Percentiles rank a stretch among this genome's conserved stretches.
These are phyloP conservation scores for Drosophila lacertosa DNA, from an alignment of 1,140 invertebrate genomes.

Conservation along the genomic window DNA sequence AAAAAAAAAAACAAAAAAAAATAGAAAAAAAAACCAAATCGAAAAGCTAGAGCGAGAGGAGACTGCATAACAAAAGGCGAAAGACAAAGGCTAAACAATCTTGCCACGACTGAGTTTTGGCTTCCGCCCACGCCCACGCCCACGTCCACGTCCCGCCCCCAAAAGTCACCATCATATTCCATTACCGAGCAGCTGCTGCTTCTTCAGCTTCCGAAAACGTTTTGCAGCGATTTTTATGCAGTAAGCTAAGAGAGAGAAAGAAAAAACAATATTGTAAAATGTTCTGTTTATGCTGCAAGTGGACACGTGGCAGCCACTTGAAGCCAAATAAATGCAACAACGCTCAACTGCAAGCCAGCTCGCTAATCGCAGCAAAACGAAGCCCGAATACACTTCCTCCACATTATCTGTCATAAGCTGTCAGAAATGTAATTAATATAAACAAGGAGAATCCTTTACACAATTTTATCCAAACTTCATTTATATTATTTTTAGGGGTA, in stretches of 20 bases:
- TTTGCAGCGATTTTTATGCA: constrained; percentile 25
- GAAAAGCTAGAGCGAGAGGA: not conserved
- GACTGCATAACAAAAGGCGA: constrained; percentile 28
- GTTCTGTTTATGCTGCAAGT: constrained; percentile 40
- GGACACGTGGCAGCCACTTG: constrained; percentile 44
- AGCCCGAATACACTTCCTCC: constrained; percentile 2
- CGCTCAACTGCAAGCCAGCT: not conserved
- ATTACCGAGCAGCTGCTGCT: constrained; percentile 24
- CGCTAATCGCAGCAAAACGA: not conserved
- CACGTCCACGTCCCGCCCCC: no score
- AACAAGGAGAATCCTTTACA: no score
- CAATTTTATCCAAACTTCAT: not conserved
- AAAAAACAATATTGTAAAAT: constrained; percentile 29
- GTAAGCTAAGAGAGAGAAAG: not conserved
- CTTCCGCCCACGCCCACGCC: no score
- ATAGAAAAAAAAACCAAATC: not conserved
- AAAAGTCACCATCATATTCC: constrained; percentile 29
- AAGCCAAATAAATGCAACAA: constrained; percentile 21
- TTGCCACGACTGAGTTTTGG: constrained; percentile 12
- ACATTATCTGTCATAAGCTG: no score
- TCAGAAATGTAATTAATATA: no score
- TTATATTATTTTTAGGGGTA: not conserved
- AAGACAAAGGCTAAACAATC: constrained; percentile 36
- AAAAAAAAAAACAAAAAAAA: not conserved
- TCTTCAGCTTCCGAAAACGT: constrained; percentile 30